phyloP scores from a whole-genome alignment of 2,888 invertebrate species.

The Laspeyria flexula region DNA sequence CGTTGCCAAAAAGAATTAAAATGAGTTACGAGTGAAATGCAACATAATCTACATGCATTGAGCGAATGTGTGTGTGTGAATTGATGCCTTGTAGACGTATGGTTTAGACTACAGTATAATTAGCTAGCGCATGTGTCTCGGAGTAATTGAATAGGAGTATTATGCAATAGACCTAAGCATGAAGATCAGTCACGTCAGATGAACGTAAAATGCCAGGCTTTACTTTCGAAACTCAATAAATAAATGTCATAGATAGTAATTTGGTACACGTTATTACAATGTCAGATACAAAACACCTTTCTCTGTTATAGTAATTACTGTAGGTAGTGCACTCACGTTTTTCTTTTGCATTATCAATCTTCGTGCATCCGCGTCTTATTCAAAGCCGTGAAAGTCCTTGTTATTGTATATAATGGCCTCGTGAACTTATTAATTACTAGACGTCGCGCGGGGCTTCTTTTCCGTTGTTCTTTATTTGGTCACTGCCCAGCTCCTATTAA shows the following conservation, averaged over 20 bases:
- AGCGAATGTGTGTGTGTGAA: no score
- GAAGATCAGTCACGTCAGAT: slow-evolving; percentile 64
- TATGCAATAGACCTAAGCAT: slow-evolving; percentile 47
- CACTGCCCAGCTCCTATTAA: no score
- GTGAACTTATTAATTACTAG: slow-evolving; percentile 63
- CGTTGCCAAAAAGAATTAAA: no score
- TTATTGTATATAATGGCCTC: slow-evolving; percentile 56
- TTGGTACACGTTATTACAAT: slow-evolving; percentile 70
- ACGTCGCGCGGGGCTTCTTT: no score
- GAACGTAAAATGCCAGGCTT: slow-evolving; percentile 65
- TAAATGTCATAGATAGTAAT: slow-evolving; percentile 77
- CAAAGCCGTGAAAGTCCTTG: slow-evolving; percentile 72
- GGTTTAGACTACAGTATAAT: slow-evolving; percentile 13
- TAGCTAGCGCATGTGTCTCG: slow-evolving; percentile 15
- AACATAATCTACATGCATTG: no score
- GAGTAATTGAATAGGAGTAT: slow-evolving; percentile 15
- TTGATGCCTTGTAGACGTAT: slow-evolving; percentile 13
- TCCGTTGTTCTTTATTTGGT: no score
- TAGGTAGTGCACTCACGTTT: slow-evolving; percentile 65
- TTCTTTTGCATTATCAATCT: slow-evolving; percentile 70
- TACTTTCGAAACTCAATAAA: slow-evolving; percentile 73
- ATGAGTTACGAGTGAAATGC: no score
- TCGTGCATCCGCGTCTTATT: slow-evolving; percentile 64
- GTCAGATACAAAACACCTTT: slow-evolving; percentile 70
- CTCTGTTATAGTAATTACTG: slow-evolving; percentile 72